phyloP scores from a whole-genome alignment of 2,797 vertebrate genomes.

The Chaetophractus vellerosus region DNA sequence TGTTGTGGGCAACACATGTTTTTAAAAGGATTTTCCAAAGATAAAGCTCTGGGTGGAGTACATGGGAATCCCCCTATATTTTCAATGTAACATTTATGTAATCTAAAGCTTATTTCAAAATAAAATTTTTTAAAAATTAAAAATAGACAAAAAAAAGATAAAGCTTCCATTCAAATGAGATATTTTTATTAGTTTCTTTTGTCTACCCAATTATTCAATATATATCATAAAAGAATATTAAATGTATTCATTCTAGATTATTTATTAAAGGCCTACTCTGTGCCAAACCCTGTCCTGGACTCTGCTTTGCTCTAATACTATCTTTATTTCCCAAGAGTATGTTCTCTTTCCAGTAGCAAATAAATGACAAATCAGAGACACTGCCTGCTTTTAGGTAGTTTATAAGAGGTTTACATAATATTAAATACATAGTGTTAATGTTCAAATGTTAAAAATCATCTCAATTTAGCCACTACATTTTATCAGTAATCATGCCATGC shows the following conservation, averaged over 20 bases:
- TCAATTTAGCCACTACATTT: neutral
- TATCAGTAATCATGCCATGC: neutral
- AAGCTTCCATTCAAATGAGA: neutral
- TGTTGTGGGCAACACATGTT: neutral
- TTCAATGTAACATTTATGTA: no score
- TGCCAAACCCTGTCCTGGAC: neutral
- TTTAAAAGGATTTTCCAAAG: conserved; percentile 6
- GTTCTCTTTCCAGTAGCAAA: neutral
- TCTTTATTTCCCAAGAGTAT: neutral
- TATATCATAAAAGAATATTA: neutral
- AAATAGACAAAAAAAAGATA: neutral
- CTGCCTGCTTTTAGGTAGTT: neutral
- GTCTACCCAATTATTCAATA: neutral
- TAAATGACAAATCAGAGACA: conserved; percentile 23
- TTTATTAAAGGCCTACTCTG: neutral
- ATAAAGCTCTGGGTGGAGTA: neutral
- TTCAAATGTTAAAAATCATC: conserved; percentile 12
- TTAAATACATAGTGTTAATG: neutral
- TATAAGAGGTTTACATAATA: neutral
- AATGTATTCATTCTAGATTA: neutral
- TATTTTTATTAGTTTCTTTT: neutral
- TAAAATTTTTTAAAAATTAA: no score
- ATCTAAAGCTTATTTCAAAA: no score
- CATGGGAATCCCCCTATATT: no score
- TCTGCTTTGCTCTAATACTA: neutral